Evolutionary conservation across 2,888 invertebrate genomes (phyloP).

Genomic region (Tipula confusa): DNA sequence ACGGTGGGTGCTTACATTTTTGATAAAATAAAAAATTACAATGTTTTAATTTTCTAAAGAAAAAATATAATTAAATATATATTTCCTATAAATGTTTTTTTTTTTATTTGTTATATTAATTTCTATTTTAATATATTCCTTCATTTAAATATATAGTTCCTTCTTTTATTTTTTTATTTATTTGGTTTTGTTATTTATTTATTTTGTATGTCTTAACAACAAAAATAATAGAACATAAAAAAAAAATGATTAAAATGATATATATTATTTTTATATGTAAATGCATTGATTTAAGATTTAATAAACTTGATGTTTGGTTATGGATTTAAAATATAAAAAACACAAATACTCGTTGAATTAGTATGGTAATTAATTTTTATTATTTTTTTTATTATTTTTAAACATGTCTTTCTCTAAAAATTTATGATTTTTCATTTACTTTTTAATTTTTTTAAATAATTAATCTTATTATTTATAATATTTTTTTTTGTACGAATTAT

Average conservation of each 20-base stretch:
- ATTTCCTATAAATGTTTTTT: not conserved
- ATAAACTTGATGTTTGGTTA: not conserved
- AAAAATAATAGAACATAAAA: not conserved
- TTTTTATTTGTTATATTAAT: not conserved
- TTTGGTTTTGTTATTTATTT: not conserved
- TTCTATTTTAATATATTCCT: not conserved
- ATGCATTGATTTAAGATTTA: not conserved
- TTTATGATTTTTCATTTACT: not conserved
- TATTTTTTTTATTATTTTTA: not conserved
- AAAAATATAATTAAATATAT: constrained; percentile 25
- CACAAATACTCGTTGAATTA: not conserved
- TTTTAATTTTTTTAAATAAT: not conserved
- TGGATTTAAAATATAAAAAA: not conserved
- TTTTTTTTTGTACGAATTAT: not conserved
- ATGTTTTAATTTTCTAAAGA: not conserved
- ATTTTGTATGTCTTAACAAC: not conserved
- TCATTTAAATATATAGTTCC: not conserved
- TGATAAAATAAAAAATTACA: not conserved
- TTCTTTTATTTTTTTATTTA: not conserved
- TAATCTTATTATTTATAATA: not conserved
- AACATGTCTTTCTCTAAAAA: constrained; percentile 12
- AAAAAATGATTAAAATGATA: not conserved
- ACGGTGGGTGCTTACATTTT: too few species aligned
- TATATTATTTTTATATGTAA: too few species aligned
- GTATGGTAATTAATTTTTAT: not conserved